A percentile compares a stretch with the other conserved stretches of the same genome.
phyloP scores from a whole-genome alignment of 2,113 vertebrate genomes.

The Lophochroa leadbeateri region DNA sequence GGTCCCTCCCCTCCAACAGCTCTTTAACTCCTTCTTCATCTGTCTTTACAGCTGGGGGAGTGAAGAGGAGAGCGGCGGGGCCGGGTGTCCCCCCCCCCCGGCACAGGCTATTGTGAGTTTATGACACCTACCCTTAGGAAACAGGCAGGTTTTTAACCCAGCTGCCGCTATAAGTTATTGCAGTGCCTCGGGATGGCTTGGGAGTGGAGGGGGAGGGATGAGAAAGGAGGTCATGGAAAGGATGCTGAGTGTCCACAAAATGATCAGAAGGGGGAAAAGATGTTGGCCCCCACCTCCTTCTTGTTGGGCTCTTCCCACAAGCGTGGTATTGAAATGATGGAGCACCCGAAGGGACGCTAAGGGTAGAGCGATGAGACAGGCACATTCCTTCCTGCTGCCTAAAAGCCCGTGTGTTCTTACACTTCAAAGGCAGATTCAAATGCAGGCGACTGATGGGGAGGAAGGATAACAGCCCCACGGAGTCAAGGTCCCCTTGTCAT shows the following conservation, averaged over 20 bases:
- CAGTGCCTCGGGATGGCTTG: not conserved
- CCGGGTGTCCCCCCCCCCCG: not conserved
- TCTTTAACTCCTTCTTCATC: constrained; percentile 1
- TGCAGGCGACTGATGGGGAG: not conserved
- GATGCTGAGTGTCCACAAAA: not conserved
- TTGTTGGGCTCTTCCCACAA: not conserved
- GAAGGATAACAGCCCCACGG: not conserved
- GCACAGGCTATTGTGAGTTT: constrained; percentile 28
- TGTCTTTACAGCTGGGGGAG: not conserved
- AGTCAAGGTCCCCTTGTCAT: not conserved
- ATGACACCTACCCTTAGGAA: not conserved
- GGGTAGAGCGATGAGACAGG: not conserved
- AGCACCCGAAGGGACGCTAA: accelerated
- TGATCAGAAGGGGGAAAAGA: not conserved
- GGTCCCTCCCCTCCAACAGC: not conserved
- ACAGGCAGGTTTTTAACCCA: not conserved
- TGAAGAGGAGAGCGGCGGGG: not conserved
- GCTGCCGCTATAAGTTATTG: constrained; percentile 32
- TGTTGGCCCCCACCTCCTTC: accelerated
- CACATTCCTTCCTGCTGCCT: not conserved
- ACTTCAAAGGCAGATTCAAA: accelerated
- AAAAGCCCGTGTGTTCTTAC: accelerated
- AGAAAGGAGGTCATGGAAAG: not conserved
- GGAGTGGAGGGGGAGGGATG: not conserved
- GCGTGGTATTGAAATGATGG: accelerated